Evolutionary conservation across 2,888 invertebrate species (phyloP).

Genomic region (Brenthis ino): DNA sequence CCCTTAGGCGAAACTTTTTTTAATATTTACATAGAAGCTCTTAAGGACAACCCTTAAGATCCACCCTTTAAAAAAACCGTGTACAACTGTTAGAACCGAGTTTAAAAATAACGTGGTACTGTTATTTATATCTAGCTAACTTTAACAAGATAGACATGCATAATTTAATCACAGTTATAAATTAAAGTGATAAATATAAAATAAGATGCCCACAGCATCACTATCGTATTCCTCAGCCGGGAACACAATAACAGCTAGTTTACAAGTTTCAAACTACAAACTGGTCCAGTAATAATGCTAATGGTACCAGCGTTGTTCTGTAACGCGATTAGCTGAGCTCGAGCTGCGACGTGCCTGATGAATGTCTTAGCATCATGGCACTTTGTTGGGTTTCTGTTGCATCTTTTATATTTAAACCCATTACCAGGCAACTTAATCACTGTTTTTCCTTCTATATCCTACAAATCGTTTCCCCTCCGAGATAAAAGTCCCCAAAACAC

Average conservation of each 20-base stretch:
- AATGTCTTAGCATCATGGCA: conserved; percentile 17
- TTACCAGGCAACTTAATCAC: no score
- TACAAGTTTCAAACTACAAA: conserved; percentile 26
- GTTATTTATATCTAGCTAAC: no score
- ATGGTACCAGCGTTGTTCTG: conserved; percentile 37
- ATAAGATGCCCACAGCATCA: conserved; percentile 24
- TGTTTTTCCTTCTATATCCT: no score
- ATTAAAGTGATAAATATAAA: conserved; percentile 19
- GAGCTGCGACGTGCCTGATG: conserved; percentile 16
- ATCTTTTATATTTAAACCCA: not conserved
- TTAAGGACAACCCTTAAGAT: no score
- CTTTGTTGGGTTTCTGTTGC: not conserved
- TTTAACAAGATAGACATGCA: no score
- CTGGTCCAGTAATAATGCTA: conserved; percentile 39
- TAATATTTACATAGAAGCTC: no score
- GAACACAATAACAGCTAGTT: conserved; percentile 25
- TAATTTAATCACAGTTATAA: not conserved
- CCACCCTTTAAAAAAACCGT: no score
- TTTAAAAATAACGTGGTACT: no score
- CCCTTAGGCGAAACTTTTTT: no score
- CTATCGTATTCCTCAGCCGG: conserved; percentile 10
- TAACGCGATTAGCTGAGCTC: conserved; percentile 37
- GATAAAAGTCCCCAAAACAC: no score
- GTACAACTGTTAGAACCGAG: no score
- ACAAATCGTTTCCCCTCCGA: no score